These are phyloP conservation scores for Jaculus jaculus DNA, from an alignment of 2,113 vertebrate species.

Conservation along the genomic window DNA sequence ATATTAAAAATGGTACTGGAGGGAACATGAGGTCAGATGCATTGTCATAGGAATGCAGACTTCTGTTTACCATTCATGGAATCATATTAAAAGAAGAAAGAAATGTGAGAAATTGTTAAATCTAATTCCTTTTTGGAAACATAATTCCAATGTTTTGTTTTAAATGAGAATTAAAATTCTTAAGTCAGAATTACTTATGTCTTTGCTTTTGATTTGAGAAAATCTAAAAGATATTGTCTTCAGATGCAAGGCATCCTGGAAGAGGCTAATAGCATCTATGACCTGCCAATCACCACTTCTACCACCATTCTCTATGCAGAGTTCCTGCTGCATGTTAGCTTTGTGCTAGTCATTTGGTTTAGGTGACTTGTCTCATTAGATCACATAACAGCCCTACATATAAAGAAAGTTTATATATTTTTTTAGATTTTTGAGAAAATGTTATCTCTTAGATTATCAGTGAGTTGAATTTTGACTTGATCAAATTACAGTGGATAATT, in stretches of 20 bases:
- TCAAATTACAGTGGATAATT: background rate
- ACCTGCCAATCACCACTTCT: background rate
- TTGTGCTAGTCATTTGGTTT: background rate
- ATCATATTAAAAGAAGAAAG: constrained; percentile 38
- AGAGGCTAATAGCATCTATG: background rate
- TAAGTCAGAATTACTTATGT: constrained; percentile 30
- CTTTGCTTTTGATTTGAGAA: background rate
- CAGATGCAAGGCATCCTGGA: background rate
- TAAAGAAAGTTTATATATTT: background rate
- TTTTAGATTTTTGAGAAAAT: background rate
- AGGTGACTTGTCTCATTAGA: background rate
- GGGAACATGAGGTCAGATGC: background rate
- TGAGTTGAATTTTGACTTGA: background rate
- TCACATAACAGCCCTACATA: background rate
- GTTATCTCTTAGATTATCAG: background rate
- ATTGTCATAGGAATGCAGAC: background rate
- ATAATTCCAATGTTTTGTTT: constrained; percentile 45
- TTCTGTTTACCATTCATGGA: background rate
- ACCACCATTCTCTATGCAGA: background rate
- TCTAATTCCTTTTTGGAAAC: constrained; percentile 37
- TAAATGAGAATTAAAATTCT: constrained; percentile 49
- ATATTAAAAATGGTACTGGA: background rate
- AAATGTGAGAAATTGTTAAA: constrained; percentile 18
- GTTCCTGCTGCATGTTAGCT: background rate
- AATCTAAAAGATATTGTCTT: background rate